phyloP scores from a whole-genome alignment of 2,113 vertebrate genomes.

The Muntiacus reevesi region DNA sequence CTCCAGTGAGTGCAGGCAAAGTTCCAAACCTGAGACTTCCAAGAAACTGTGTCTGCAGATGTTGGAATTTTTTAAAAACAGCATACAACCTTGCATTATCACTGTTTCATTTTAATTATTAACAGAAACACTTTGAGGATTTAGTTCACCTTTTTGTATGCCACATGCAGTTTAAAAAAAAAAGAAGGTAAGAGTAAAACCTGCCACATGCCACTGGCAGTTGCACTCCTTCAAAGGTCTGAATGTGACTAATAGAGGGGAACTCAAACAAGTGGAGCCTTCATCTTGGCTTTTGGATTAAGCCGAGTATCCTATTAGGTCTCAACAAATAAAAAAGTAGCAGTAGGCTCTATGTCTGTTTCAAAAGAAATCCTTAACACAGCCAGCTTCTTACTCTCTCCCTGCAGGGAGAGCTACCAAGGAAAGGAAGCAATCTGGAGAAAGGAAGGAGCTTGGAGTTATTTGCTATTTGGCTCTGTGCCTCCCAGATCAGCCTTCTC shows the following conservation, averaged over 20 bases:
- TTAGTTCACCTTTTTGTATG: neutral
- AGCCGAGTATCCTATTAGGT: neutral
- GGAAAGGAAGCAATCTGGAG: neutral
- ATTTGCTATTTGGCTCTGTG: neutral
- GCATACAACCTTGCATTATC: neutral
- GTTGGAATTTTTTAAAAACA: neutral
- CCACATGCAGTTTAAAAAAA: neutral
- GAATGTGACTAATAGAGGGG: neutral
- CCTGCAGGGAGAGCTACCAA: neutral
- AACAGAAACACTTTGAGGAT: neutral
- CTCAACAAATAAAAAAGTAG: neutral
- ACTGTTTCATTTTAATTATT: neutral
- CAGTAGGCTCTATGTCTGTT: neutral
- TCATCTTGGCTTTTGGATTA: neutral
- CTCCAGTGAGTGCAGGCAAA: neutral
- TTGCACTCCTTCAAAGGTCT: neutral
- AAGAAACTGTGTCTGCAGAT: neutral
- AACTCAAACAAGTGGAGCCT: neutral
- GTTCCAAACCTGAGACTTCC: neutral
- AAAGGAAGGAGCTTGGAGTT: neutral
- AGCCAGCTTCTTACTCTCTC: neutral
- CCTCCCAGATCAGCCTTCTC: neutral
- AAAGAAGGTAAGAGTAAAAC: neutral
- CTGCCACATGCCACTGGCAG: neutral
- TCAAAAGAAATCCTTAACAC: conserved; percentile 11